Evolutionary conservation across 2,888 invertebrate genomes (phyloP).

Genomic region (Tetragonula carbonaria): DNA sequence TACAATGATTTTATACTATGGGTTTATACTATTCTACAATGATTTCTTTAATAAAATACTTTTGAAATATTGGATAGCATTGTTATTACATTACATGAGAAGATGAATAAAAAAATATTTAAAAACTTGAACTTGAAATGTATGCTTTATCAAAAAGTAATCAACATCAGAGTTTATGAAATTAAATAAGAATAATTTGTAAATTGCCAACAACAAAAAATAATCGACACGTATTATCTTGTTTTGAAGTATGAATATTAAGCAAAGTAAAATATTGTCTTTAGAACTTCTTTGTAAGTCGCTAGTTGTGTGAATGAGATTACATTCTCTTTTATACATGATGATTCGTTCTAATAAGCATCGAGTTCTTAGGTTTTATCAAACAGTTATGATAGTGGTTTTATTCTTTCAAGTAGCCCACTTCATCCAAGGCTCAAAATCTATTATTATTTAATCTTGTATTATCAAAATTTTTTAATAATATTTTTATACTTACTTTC

Average conservation of each 20-base stretch:
- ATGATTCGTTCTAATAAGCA: slow-evolving; percentile 51
- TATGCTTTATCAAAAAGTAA: background rate
- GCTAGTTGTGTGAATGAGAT: slow-evolving; percentile 18
- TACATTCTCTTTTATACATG: slow-evolving; percentile 37
- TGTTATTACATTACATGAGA: too few relatives aligned
- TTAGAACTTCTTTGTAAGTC: background rate
- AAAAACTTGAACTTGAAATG: background rate
- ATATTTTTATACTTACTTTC: background rate
- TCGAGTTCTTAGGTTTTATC: slow-evolving; percentile 45
- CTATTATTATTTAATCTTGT: background rate
- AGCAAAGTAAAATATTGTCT: background rate
- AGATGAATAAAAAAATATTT: background rate
- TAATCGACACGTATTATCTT: background rate
- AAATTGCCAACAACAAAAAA: background rate
- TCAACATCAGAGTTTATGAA: background rate
- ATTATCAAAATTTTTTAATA: background rate
- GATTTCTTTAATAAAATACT: too few relatives aligned
- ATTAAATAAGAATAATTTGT: background rate
- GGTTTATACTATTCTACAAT: background rate
- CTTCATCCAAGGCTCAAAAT: slow-evolving; percentile 19
- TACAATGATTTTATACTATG: too few relatives aligned
- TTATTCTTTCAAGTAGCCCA: background rate
- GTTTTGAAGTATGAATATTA: background rate
- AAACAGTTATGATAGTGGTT: background rate
- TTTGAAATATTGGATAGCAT: too few relatives aligned